Percentiles rank a stretch among this genome's conserved stretches.
phyloP scores from a whole-genome alignment of 2,797 vertebrate genomes.

The Chrysocyon brachyurus region DNA sequence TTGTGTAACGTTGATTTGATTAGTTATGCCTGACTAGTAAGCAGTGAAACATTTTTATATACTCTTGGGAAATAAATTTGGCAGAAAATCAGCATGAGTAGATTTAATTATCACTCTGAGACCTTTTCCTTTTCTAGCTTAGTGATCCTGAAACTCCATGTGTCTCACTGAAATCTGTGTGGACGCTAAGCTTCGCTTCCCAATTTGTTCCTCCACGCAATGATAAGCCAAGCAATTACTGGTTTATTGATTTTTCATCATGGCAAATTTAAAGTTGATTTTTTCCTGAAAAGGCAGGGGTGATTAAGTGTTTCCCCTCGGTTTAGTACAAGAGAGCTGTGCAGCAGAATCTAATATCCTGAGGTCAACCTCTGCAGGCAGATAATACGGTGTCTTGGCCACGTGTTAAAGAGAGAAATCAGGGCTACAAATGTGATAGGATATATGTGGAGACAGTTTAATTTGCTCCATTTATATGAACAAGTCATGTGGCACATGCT shows the following conservation, averaged over 20 bases:
- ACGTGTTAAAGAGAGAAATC: slow-evolving; percentile 90
- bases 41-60: slow-evolving; percentile 93
- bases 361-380: slow-evolving; percentile 92
- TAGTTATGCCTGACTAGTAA: slow-evolving; percentile 95
- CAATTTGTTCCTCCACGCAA: slow-evolving; percentile 93
- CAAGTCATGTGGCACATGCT: slow-evolving; percentile 91
- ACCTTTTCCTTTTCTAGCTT: slow-evolving; percentile 92
- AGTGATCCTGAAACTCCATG: slow-evolving; percentile 90
- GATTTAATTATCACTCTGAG: slow-evolving; percentile 99
- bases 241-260: slow-evolving; percentile 99
- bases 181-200: slow-evolving; percentile 92
- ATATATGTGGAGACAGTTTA: slow-evolving; percentile 92
- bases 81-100: slow-evolving; percentile 99
- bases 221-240: slow-evolving; percentile 99
- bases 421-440: slow-evolving; percentile 91
- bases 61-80: slow-evolving; percentile 99
- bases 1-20: slow-evolving; percentile 90
- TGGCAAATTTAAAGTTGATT: slow-evolving; percentile 96
- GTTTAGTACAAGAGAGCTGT: slow-evolving; percentile 89
- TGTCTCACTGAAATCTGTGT: slow-evolving; percentile 89
- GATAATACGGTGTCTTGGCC: slow-evolving; percentile 92
- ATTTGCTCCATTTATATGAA: slow-evolving; percentile 92
- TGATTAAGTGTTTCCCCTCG: slow-evolving; percentile 94
- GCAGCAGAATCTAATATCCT: slow-evolving; percentile 94
- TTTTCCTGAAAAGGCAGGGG: slow-evolving; percentile 91